Evolutionary conservation across 2,113 vertebrate species (phyloP).

Genomic region (Rhegmatorhina hoffmannsi): DNA sequence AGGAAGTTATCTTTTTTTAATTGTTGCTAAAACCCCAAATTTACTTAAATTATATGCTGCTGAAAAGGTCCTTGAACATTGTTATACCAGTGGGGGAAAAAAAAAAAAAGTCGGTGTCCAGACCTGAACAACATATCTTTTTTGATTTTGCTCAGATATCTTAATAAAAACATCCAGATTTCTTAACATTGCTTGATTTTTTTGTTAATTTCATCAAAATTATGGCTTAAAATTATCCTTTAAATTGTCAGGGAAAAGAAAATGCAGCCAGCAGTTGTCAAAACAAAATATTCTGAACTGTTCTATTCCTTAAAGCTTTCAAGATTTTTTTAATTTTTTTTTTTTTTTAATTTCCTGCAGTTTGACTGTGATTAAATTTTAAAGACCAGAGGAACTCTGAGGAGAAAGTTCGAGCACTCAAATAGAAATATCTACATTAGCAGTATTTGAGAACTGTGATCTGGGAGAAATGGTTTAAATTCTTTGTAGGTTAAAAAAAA

Average conservation of each 20-base stretch:
- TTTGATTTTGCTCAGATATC: not conserved
- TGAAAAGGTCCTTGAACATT: not conserved
- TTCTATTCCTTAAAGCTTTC: not conserved
- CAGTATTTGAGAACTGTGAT: not conserved
- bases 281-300: not conserved
- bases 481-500: not conserved
- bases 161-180: not conserved
- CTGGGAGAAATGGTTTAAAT: not conserved
- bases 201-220: not conserved
- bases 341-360: rapidly evolving
- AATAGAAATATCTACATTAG: not conserved
- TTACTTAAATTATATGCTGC: not conserved
- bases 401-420: not conserved
- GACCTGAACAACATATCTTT: not conserved
- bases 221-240: not conserved
- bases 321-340: not conserved
- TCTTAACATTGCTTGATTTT: not conserved
- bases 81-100: not conserved
- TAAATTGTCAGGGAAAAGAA: not conserved
- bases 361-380: slow-evolving; percentile 37
- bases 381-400: not conserved
- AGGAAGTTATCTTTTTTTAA: not conserved
- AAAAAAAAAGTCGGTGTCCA: not conserved
- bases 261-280: not conserved
- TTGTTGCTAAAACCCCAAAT: not conserved